Evolutionary conservation across 2,113 vertebrate species (phyloP), one percentile per base, ranked within the genome.

Genomic region (Heliornis fulica): DNA sequence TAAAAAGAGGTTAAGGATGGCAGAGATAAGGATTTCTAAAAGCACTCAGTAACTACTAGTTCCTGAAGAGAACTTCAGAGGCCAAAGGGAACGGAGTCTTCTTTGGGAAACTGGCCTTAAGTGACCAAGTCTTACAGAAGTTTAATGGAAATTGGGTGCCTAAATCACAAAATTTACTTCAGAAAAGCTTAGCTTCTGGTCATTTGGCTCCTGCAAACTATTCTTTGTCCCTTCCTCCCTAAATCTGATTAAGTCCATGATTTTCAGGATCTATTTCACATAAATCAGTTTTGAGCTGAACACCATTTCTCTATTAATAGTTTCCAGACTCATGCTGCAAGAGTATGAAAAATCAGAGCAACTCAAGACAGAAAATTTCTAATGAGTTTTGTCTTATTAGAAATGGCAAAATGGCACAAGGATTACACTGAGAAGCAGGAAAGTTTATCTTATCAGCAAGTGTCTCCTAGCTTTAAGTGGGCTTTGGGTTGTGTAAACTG

Each of bases 251-350:
- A 93, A 71, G 5, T 72, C 29, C 70, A 68, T 51, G 43, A 26
- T 74, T 77, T 92, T 93, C 90, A 86, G 75, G 23, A 89, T 88
- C 75, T 77, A 81, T 61, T 92, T 64, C 59, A 86, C 51, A 80
- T 93, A 83, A 97, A 93, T 65, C 89, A 86, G 54, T 90, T 96
- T 93, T 77, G 38, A 90, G 25, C 23, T 94, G 63, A 93, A 86
- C 89, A 92, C 43, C 64, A 83, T 92, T 94, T 91, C 54, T 80
- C 29, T 94, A 76, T 93, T 92, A 89, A 94, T 74, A 87, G 36
- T 64, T 87, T 95, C 89, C 87, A 95, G 93, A 91, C 34, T 46
- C 61, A 32, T 38, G 38, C 51, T 89, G 32, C 57, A 83, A 65
- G 23, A 57, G 11, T 69, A 83, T 13, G 59, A 83, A 90, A 92